Base-by-base conservation (phyloP, 2,113 vertebrate genomes). In the Pogona vitticeps region DNA sequence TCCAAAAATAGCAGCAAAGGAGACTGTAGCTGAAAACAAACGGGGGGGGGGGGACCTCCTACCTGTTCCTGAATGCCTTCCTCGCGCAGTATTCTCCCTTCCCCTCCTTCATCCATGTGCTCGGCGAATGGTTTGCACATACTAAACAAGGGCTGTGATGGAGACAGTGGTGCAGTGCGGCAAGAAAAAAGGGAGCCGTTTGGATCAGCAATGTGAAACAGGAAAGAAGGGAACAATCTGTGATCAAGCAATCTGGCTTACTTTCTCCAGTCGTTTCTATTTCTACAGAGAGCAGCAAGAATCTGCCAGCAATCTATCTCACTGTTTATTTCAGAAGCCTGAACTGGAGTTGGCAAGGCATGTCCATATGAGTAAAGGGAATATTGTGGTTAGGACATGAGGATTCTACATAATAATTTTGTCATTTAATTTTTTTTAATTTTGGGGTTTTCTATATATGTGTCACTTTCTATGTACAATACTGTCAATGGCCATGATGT, bases 221-320 rank as follows among this genome's bases (percentile, higher is more conserved):
- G 40, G 63, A 86, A 82, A 36, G 33, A 87, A 82, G 56, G 59
- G 42, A 87, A 82, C 42, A 82, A 76, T 88, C 79, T 78, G 6
- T 78, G 46, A 81, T 72, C 40, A 40, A 81, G 89, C 83, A 38
- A 12, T 13, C 6, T 63, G 33, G 68, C 23, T 72, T 85, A 79
- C 80, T 68, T 86, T 87, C 76, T 91, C 68, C 76, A 71, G 65
- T 87, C 17, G 10, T 70, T 87, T 86, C 42, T 63, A 46, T 82
- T 7, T 10, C 42, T 83, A 56, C 65, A 40, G 82, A 28, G 36
- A n/a, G 46, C 6, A 20, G 3, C 65, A 14, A 82, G 70, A 80
- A 42, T 67, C 78, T 68, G 40, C 82, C 46, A 38, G 52, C 33
- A 67, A 67, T 59, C 73, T 78, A 6, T 5, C 28, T 26, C 1